Evolutionary conservation across 2,888 invertebrate species (phyloP), one percentile per base, ranked within the genome.

Genomic region (Calameuta filiformis): DNA sequence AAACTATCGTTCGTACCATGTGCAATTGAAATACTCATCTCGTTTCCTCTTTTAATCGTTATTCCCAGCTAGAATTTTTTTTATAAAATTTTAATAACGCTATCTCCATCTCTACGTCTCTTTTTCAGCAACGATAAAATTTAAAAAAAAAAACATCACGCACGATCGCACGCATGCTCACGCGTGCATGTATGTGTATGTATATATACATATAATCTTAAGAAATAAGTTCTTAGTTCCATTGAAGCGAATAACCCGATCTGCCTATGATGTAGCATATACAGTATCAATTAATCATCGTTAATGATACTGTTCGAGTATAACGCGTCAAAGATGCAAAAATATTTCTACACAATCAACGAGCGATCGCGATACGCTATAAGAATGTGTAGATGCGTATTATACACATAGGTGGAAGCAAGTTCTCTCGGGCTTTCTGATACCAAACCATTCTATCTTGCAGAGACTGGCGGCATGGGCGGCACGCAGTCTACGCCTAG

Each of bases 401-500:
- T 56, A 23, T 56, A 56, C 23, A 56, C 23, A 56, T 56, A 23
- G 56, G 56, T 56, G 56, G 56, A 56, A 56, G 56, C 56, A 56
- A 56, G 56, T 56, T 23, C 56, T 56, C 9, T 56, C 56, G 56
- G 56, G 23, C 56, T 56, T 9, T 56, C 56, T 56, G 56, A 80
- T 80, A 81, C 77, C 77, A 82, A 83, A 83, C 81, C 71, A 79
- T 82, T 81, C 77, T 81, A 85, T 81, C 81, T 81, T 80, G 80
- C 75, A 76, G 76, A 79, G 78, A 71, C 23, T 56, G 56, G 56
- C 56, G 56, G 56, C 56, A 56, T 56, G 56, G 84, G 85, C 85
- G 85, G 81, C 85, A 86, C 82, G 86, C 86, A 81, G 86, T 86
- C 86, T 87, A 85, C 84, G 81, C 80, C 82, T 85, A 85, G 83